Percentiles rank a stretch among this genome's conserved stretches.
Evolutionary conservation across 2,888 invertebrate genomes (phyloP).

Genomic region (Chloroclystis v-ata): DNA sequence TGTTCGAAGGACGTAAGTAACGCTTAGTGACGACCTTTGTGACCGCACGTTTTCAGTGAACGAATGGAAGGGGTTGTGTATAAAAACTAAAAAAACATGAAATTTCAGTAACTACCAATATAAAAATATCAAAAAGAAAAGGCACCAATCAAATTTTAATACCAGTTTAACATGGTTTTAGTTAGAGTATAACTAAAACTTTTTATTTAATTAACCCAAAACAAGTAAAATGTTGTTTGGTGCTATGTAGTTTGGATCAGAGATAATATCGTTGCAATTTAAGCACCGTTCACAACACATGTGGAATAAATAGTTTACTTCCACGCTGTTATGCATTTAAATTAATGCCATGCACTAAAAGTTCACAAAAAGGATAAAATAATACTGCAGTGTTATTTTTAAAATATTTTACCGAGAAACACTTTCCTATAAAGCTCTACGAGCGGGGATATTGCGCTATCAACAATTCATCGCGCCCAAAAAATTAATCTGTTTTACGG

Average conservation of each 20-base stretch:
- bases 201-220: too few relatives aligned
- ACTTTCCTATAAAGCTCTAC: conserved; percentile 16
- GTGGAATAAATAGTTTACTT: not conserved
- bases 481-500: conserved; percentile 31
- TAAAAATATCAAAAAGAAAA: too few relatives aligned
- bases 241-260: not conserved
- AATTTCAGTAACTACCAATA: too few relatives aligned
- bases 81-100: too few relatives aligned
- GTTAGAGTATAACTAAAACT: too few relatives aligned
- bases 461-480: conserved; percentile 29
- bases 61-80: too few relatives aligned
- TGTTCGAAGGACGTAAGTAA: conserved; percentile 68
- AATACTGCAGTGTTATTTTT: conserved; percentile 1
- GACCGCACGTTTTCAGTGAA: too few relatives aligned
- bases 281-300: not conserved
- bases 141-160: too few relatives aligned
- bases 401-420: conserved; percentile 10
- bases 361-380: conserved; percentile 1
- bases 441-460: conserved; percentile 26
- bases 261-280: not conserved
- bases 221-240: not conserved
- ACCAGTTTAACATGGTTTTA: too few relatives aligned
- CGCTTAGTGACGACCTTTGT: not conserved
- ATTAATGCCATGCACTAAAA: not conserved
- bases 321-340: not conserved